phyloP scores from a whole-genome alignment of 2,888 invertebrate species.

The Cactoblastis cactorum region DNA sequence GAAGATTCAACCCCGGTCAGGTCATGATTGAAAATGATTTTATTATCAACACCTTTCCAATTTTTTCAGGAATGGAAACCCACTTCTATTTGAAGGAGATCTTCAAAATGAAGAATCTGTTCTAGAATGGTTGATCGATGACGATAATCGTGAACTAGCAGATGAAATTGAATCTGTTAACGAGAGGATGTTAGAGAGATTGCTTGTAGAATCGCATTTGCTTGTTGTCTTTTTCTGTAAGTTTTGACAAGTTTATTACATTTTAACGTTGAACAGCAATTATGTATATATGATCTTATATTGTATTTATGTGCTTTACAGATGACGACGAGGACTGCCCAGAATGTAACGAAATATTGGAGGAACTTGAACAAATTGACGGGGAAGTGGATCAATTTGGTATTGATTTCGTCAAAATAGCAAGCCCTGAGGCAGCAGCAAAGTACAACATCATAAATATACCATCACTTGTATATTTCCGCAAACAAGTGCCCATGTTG shows the following conservation, averaged over 20 bases:
- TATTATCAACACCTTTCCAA: not conserved
- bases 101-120: conserved; percentile 95
- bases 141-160: conserved; percentile 94
- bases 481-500: conserved; percentile 88
- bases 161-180: conserved; percentile 97
- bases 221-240: conserved; percentile 95
- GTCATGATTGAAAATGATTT: not conserved
- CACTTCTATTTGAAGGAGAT: conserved; percentile 93
- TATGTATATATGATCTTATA: no score
- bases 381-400: conserved; percentile 95
- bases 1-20: no score
- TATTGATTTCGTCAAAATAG: conserved; percentile 96
- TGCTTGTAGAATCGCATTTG: conserved; percentile 91
- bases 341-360: conserved; percentile 93
- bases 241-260: conserved; percentile 25
- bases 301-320: no score
- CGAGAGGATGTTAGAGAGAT: conserved; percentile 90
- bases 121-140: conserved; percentile 94
- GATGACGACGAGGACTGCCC: conserved; percentile 93
- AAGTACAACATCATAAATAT: conserved; percentile 90
- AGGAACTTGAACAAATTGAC: conserved; percentile 95
- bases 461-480: conserved; percentile 92
- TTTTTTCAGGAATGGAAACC: conserved; percentile 89
- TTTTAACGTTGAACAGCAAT: not conserved
- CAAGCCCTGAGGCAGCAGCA: conserved; percentile 88